Base-by-base conservation (phyloP, 92 coral and sea anemone genomes). In the Umimayanthus kanabou region DNA sequence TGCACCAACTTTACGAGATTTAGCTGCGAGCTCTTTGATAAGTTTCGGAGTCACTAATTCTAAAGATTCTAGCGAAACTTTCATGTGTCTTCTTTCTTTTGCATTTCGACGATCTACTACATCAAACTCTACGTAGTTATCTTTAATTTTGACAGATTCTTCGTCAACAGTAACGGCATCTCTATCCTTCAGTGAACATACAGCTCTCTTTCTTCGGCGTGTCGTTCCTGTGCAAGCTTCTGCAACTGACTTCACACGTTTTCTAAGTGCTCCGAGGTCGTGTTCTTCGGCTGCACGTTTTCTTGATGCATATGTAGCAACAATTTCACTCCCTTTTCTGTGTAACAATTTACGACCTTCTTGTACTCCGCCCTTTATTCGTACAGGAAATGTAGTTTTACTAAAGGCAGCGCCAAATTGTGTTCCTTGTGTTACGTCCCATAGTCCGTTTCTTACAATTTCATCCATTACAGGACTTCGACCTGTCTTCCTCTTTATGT, bases 101-200 rank as follows among this genome's bases (percentile, higher is more conserved):
- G 90, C 90, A 86, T 90, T 65, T 1, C 90, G 92, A 22, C 90
- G 90, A 45, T 90, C 90, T 16, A 80, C 88, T 15, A 90, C 70
- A 58, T 86, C 90, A 70, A 90, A 77, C 9, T 72, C 86, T 39
- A 90, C 90, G 23, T 25, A 47, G n/a, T 50, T 23, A 6, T 90
- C 88, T 18, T 18, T 81, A 40, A 90, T 76, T 74, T 87, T 81
- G 39, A 90, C 87, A 9, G 92, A 86, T 5, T 73, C 80, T 75
- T 90, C 90, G 47, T 90, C 92, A 23, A 90, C 88, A 11, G 49
- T 87, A 4, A 18, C 71, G 23, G 67, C 3, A 20, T 61, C 67
- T 61, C 67, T 61, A 6, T 61, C 67, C 25, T 61, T 22, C 25
- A 90, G 69, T 9, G 86, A 80, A 15, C 90, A 90, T 28, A 69